A percentile compares a stretch with the other conserved stretches of the same genome.
These are phyloP conservation scores for Ormia ochracea DNA, from an alignment of 2,888 invertebrate genomes.

Conservation along the genomic window DNA sequence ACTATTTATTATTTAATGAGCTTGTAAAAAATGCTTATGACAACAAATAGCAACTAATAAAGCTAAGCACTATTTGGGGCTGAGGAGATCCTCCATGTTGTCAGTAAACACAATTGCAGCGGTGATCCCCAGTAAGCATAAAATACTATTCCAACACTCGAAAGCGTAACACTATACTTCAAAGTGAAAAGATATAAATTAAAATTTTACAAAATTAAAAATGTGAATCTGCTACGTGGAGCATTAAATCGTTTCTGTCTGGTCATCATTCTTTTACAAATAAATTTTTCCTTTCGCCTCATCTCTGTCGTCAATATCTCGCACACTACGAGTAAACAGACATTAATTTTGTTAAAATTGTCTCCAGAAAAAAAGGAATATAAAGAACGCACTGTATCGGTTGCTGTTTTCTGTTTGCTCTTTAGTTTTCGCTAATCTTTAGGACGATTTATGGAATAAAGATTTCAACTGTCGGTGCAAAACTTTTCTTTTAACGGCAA, in stretches of 20 bases:
- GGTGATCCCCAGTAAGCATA: background rate
- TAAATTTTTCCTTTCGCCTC: slow-evolving; percentile 21
- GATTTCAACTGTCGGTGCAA: slow-evolving; percentile 41
- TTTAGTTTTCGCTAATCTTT: slow-evolving; percentile 50
- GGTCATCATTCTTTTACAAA: slow-evolving; percentile 27
- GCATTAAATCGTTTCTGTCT: slow-evolving; percentile 60
- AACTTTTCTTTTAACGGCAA: slow-evolving; percentile 15
- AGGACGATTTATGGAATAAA: slow-evolving; percentile 48
- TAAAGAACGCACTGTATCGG: background rate
- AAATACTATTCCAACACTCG: background rate
- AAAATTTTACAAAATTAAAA: background rate
- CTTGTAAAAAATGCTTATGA: background rate
- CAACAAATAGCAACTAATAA: background rate
- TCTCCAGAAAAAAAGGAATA: background rate
- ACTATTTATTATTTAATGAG: background rate
- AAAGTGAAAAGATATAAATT: background rate
- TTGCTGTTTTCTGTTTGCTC: background rate
- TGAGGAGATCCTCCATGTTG: background rate
- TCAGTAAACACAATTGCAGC: background rate
- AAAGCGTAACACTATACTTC: background rate
- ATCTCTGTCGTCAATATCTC: slow-evolving; percentile 16
- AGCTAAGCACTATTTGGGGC: background rate
- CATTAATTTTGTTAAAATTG: slow-evolving; percentile 23
- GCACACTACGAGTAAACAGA: slow-evolving; percentile 9
- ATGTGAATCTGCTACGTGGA: slow-evolving; percentile 33